These are phyloP conservation scores for Gastrophryne carolinensis DNA, from an alignment of 2,797 vertebrate genomes.

Conservation along the genomic window DNA sequence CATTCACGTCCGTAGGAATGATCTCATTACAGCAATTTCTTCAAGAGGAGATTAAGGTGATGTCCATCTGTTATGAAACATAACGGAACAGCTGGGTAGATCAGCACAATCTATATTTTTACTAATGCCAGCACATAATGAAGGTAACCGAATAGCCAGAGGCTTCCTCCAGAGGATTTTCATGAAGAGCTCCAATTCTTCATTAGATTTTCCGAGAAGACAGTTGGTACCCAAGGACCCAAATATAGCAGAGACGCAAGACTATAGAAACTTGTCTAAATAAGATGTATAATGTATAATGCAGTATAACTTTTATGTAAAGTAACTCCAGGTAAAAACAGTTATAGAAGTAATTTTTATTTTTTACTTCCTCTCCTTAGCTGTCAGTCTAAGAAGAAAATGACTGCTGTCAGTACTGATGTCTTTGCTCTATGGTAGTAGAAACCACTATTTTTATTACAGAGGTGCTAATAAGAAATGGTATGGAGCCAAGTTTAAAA, in stretches of 20 bases:
- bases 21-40: conserved; percentile 16
- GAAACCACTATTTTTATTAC: no score
- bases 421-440: no score
- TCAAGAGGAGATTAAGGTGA: conserved; percentile 10
- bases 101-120: conserved; percentile 16
- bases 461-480: no score
- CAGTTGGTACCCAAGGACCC: conserved; percentile 5
- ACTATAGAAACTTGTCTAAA: not conserved
- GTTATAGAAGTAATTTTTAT: no score
- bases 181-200: conserved; percentile 21
- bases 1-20: conserved; percentile 7
- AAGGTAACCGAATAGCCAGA: conserved; percentile 1
- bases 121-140: conserved; percentile 8
- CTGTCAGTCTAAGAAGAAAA: no score
- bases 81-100: conserved; percentile 7
- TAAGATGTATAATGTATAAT: no score
- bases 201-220: not conserved
- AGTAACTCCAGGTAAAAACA: no score
- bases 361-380: no score
- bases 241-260: not conserved
- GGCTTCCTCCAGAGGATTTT: conserved; percentile 1
- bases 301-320: no score
- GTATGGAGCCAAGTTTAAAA: no score
- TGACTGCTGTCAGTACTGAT: no score
- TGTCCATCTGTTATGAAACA: conserved; percentile 14